Evolutionary conservation across 1,140 invertebrate genomes (phyloP).

Genomic region (Drosophila melanica): DNA sequence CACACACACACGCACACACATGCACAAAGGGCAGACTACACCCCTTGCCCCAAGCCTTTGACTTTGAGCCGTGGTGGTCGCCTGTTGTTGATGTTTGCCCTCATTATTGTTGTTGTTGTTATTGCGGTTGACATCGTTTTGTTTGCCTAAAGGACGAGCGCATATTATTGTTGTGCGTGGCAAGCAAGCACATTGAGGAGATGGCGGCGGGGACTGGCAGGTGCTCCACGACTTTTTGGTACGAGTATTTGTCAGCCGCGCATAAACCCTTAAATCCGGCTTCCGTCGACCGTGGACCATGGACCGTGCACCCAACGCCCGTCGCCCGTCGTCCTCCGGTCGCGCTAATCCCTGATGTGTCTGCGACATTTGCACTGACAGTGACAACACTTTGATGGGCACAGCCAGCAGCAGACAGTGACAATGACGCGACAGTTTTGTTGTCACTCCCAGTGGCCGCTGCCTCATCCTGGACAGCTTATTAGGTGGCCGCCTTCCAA

Average conservation of each 20-base stretch:
- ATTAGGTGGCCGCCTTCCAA: constrained; percentile 57
- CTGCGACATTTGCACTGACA: constrained; percentile 83
- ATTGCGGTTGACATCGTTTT: constrained; percentile 81
- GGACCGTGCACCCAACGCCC: not conserved
- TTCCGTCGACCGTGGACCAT: constrained; percentile 23
- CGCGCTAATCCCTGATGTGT: constrained; percentile 83
- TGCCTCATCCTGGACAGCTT: constrained; percentile 38
- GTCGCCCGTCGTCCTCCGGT: constrained; percentile 36
- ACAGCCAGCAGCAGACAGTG: constrained; percentile 39
- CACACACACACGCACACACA: not conserved
- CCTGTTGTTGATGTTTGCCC: constrained; percentile 81
- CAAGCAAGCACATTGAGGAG: too few relatives aligned
- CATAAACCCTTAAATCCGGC: constrained; percentile 76
- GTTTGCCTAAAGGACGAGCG: constrained; percentile 69
- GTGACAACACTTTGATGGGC: constrained; percentile 84
- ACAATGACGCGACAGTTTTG: constrained; percentile 64
- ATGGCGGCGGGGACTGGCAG: constrained; percentile 31
- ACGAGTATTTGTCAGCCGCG: constrained; percentile 67
- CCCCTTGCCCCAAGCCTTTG: constrained; percentile 67
- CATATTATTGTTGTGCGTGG: constrained; percentile 31
- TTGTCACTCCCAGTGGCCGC: constrained; percentile 1
- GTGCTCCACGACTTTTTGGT: constrained; percentile 52
- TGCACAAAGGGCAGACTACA: not conserved
- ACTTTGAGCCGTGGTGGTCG: constrained; percentile 50
- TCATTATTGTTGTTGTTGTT: constrained; percentile 78